phyloP scores from a whole-genome alignment of 2,113 vertebrate species.

The Festucalex cinctus region DNA sequence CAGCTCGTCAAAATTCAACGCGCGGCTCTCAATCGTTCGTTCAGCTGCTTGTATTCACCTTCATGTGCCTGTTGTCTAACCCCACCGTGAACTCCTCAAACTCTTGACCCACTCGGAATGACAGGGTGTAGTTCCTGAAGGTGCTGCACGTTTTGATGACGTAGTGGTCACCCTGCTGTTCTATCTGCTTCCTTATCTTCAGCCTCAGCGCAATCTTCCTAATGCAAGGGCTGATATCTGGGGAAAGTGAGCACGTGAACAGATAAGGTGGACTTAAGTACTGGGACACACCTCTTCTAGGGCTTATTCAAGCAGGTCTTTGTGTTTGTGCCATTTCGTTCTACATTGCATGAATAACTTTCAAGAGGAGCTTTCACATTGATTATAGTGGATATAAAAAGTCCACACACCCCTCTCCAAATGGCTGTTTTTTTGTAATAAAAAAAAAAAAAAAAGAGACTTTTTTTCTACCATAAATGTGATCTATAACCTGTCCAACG shows the following conservation, averaged over 20 bases:
- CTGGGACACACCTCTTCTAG: not conserved
- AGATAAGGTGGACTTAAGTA: not conserved
- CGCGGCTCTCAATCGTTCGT: not conserved
- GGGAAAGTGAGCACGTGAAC: too few species aligned
- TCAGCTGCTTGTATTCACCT: slow-evolving; percentile 63
- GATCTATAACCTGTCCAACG: too few species aligned
- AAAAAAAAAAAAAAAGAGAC: not conserved
- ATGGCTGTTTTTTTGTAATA: too few species aligned
- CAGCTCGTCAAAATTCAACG: not conserved
- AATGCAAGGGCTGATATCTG: slow-evolving; percentile 76
- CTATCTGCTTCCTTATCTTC: slow-evolving; percentile 82
- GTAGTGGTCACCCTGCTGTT: slow-evolving; percentile 72
- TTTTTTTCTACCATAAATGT: not conserved
- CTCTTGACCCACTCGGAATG: slow-evolving; percentile 78
- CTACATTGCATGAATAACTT: not conserved
- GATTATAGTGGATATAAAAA: not conserved
- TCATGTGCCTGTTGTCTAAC: slow-evolving; percentile 82
- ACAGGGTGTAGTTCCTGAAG: slow-evolving; percentile 77
- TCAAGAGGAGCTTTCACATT: too few species aligned
- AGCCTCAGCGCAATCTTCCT: slow-evolving; percentile 80
- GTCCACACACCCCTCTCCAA: not conserved
- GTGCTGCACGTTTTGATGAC: slow-evolving; percentile 78
- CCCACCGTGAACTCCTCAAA: slow-evolving; percentile 86
- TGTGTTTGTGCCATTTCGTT: not conserved
- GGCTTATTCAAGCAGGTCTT: not conserved